Conservation (phyloP, 2,888 invertebrate genomes). For the Nemoura dubitans region DNA sequence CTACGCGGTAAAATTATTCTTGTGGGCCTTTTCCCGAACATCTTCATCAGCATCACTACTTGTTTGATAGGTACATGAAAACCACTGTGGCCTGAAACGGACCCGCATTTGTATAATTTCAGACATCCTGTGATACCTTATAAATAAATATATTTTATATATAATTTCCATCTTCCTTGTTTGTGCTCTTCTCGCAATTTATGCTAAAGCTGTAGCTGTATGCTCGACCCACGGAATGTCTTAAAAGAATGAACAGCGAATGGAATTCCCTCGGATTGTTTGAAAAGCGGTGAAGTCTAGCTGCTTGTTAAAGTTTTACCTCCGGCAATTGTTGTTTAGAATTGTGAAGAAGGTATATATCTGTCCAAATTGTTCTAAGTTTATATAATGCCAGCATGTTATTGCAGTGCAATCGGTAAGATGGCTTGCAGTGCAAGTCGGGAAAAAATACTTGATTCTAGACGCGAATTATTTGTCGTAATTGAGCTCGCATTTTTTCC, state of each 20-base stretch:
- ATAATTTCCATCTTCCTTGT: constrained; percentile 21
- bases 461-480: no score
- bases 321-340: constrained; percentile 2
- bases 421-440: not conserved
- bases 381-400: not conserved
- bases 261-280: not conserved
- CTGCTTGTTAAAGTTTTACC: constrained; percentile 5
- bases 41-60: not conserved
- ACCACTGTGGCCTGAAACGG: not conserved
- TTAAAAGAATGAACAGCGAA: not conserved
- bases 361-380: not conserved
- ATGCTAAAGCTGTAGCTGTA: not conserved
- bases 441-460: not conserved
- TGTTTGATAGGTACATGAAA: not conserved
- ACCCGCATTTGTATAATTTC: constrained; percentile 7
- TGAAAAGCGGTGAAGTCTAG: not conserved
- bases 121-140: constrained; percentile 17
- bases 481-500: no score
- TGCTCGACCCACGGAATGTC: not conserved
- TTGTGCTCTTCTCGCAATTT: not conserved
- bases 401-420: not conserved
- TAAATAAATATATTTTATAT: constrained; percentile 18
- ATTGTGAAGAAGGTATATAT: not conserved
- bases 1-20: not conserved
- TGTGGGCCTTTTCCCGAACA: not conserved